Conservation (phyloP, 1,140 invertebrate genomes). For the Calycopis cecrops region DNA sequence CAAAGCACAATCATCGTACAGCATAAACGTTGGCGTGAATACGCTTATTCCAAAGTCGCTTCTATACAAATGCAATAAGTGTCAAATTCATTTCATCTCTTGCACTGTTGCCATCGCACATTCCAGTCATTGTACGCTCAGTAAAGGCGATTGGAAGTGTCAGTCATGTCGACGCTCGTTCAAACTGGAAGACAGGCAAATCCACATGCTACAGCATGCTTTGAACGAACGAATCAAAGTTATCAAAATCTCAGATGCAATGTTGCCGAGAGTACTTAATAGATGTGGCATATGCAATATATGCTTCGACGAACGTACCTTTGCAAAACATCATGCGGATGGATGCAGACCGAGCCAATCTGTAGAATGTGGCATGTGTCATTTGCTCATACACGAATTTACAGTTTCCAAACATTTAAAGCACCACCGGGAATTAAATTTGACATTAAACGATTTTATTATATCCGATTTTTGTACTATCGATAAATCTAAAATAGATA, state of each 20-base stretch:
- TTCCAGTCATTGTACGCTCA: conserved; percentile 18
- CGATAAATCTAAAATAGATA: background rate
- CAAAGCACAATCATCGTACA: too few relatives aligned
- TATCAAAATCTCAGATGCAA: conserved; percentile 8
- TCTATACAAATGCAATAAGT: conserved; percentile 32
- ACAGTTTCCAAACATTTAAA: conserved; percentile 17
- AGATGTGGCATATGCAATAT: conserved; percentile 25
- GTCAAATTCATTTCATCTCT: conserved; percentile 30
- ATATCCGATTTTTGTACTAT: conserved; percentile 18
- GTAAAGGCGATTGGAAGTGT: conserved; percentile 29
- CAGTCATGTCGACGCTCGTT: conserved; percentile 22
- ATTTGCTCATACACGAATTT: conserved; percentile 18
- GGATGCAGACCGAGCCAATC: conserved; percentile 15
- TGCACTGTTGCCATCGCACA: conserved; percentile 22
- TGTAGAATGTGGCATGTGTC: conserved; percentile 16
- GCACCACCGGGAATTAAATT: conserved; percentile 5
- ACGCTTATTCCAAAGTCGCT: conserved; percentile 22
- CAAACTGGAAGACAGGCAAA: conserved; percentile 16
- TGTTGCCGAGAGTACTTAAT: conserved; percentile 22
- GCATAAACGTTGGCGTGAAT: background rate
- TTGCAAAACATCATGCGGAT: conserved; percentile 15
- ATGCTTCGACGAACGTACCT: conserved; percentile 21
- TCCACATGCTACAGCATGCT: conserved; percentile 27
- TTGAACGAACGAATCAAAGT: conserved; percentile 24
- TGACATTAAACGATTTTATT: conserved; percentile 23